Base-by-base conservation (phyloP, 2,113 vertebrate genomes). In the Pogona vitticeps region DNA sequence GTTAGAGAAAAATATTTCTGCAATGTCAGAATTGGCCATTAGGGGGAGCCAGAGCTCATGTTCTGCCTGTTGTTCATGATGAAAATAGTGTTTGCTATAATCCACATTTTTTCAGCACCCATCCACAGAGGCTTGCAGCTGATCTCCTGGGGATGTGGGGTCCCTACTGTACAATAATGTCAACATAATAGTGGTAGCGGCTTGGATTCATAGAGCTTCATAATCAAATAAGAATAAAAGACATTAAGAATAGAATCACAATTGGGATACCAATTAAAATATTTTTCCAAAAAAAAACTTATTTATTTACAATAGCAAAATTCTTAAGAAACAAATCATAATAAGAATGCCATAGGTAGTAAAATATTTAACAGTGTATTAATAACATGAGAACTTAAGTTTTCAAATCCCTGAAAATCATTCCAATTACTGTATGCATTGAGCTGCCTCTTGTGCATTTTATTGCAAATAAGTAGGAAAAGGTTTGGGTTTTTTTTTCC, bases 301-400 rank as follows among this genome's bases (percentile, higher is more conserved):
- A 56, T 87, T 87, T 87, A 87, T 87, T 87, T 87, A 82, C 70
- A 70, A 85, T 26, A 67, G n/a, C 46, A 84, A 63, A 8, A 38
- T 38, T 21, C 18, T 76, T 70, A 86, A 70, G 38, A 84, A 84
- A 76, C 33, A 6, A 5, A 73, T 40, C 42, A 18, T 26, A 40
- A 67, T 46, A 75, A 84, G 75, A 82, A 75, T 38, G 61, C 3
- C 40, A 38, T 82, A 75, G 6, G 20, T 17, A 13, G 61, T 26
- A 61, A 68, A 73, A 87, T 40, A 75, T 63, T 38, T 31, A 36
- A 86, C 21, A 73, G 75, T 8, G 15, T 40, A 36, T 52, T 79
- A 79, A 14, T 17, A 71, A 40, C 17, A 76, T 87, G 79, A 82
- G 79, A 82, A 87, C 59, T 87, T 86, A 59, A 21, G 26, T 14